phyloP scores from a whole-genome alignment of 1,140 invertebrate genomes.

The Neodiprion virginianus region DNA sequence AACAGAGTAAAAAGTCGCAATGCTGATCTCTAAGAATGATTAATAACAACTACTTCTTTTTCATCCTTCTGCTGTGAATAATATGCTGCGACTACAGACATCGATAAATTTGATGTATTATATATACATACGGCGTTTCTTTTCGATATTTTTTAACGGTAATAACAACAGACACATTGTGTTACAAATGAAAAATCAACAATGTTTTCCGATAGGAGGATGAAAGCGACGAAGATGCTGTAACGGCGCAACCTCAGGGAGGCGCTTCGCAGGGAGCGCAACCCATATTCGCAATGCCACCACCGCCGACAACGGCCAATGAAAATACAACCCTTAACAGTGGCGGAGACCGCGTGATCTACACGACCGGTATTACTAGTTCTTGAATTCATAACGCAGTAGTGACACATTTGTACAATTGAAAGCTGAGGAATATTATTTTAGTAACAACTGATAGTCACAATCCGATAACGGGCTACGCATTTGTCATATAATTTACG shows the following conservation, averaged over 20 bases:
- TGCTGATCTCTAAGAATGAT: no score
- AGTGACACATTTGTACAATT: background rate
- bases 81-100: no score
- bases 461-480: no score
- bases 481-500: no score
- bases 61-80: no score
- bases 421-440: background rate
- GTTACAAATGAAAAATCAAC: no score
- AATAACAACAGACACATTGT: no score
- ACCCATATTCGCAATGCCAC: constrained; percentile 57
- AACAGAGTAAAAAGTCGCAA: no score
- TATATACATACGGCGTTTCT: no score
- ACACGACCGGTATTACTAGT: constrained; percentile 53
- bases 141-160: no score
- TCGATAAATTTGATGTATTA: no score
- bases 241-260: constrained; percentile 54
- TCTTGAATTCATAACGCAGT: constrained; percentile 32
- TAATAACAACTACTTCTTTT: no score
- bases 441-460: background rate
- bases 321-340: constrained; percentile 60
- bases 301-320: constrained; percentile 43
- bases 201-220: constrained; percentile 48
- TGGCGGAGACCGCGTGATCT: constrained; percentile 48
- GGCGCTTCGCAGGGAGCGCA: constrained; percentile 41
- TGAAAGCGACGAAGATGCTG: constrained; percentile 57